Percentiles rank a stretch among this genome's conserved stretches.
phyloP scores from a whole-genome alignment of 2,797 vertebrate genomes.

The Syndactyla subalaris region DNA sequence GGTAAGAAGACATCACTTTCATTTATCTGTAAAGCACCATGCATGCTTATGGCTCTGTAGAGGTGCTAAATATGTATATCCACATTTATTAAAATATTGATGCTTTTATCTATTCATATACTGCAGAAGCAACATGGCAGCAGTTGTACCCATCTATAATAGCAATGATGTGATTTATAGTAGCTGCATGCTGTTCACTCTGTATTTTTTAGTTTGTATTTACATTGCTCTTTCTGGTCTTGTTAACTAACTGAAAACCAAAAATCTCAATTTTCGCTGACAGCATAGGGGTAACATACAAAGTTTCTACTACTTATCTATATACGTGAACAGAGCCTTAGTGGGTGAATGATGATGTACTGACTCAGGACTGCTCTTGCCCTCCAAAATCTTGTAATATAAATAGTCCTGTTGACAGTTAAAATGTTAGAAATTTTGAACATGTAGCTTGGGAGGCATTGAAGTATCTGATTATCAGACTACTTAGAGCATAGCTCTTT shows the following conservation, averaged over 20 bases:
- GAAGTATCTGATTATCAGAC: background rate
- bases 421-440: background rate
- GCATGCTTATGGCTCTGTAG: background rate
- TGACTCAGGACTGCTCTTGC: background rate
- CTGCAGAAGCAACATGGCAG: conserved; percentile 16
- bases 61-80: conserved; percentile 32
- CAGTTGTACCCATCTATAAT: background rate
- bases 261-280: background rate
- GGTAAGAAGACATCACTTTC: conserved; percentile 36
- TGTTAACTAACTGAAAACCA: background rate
- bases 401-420: background rate
- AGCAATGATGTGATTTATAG: conserved; percentile 9
- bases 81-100: conserved; percentile 36
- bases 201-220: background rate
- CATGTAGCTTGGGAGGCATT: background rate
- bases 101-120: conserved; percentile 26
- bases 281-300: background rate
- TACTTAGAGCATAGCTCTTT: background rate
- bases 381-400: background rate
- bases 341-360: background rate
- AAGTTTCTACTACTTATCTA: background rate
- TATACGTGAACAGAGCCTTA: background rate
- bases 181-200: background rate
- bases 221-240: background rate
- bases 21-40: conserved; percentile 47